Percentiles rank a stretch among this genome's conserved stretches.
These are phyloP conservation scores for Cephalotes varians DNA, from an alignment of 2,888 invertebrate genomes.

Conservation along the genomic window DNA sequence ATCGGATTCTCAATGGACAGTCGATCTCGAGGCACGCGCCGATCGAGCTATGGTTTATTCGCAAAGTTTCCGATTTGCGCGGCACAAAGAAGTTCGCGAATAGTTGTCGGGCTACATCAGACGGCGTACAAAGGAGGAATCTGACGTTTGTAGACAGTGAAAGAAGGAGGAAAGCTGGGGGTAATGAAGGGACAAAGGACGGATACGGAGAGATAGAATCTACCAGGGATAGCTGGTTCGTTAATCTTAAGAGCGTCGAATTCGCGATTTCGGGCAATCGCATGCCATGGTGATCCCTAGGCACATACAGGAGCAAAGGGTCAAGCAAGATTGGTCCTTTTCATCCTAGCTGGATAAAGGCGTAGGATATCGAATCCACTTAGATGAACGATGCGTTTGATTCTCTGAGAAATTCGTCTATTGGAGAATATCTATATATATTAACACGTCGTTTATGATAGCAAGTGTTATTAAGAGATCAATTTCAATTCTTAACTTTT, in stretches of 20 bases:
- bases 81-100: slow-evolving; percentile 74
- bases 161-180: slow-evolving; percentile 53
- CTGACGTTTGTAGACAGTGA: slow-evolving; percentile 64
- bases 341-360: slow-evolving; percentile 66
- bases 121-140: slow-evolving; percentile 71
- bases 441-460: background rate
- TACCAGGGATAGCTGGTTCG: slow-evolving; percentile 71
- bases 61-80: slow-evolving; percentile 61
- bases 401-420: background rate
- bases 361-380: slow-evolving; percentile 43
- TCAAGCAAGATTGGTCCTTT: slow-evolving; percentile 78
- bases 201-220: slow-evolving; percentile 33
- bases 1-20: slow-evolving; percentile 16
- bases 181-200: slow-evolving; percentile 61
- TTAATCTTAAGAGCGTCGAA: slow-evolving; percentile 81
- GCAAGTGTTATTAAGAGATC: background rate
- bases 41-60: slow-evolving; percentile 67
- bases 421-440: background rate
- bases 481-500: background rate
- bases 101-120: slow-evolving; percentile 69
- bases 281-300: slow-evolving; percentile 68
- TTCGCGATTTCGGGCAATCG: slow-evolving; percentile 79
- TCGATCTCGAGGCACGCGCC: slow-evolving; percentile 58
- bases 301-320: slow-evolving; percentile 68
- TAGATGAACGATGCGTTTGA: background rate